Percentiles rank a stretch among this genome's conserved stretches.
Conservation (phyloP, 2,888 invertebrate species). For the Sialis fuliginosa region DNA sequence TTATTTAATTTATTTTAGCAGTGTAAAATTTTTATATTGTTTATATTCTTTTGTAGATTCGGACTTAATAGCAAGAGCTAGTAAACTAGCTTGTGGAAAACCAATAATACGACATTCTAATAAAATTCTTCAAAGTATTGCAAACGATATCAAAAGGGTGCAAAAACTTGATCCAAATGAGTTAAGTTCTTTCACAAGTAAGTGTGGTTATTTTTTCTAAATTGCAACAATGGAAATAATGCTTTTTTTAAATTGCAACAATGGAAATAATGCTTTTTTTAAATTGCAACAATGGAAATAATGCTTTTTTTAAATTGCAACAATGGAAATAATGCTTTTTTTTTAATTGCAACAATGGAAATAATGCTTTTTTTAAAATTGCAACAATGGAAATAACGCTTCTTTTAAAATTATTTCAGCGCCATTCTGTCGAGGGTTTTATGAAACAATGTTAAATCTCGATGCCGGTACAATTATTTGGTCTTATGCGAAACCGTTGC, state of each 20-base stretch:
- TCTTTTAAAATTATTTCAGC: slow-evolving; percentile 20
- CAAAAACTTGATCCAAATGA: slow-evolving; percentile 26
- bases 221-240: neutral
- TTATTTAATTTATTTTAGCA: too few relatives aligned
- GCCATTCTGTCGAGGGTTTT: slow-evolving; percentile 41
- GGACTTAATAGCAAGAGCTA: slow-evolving; percentile 33
- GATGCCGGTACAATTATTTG: slow-evolving; percentile 51
- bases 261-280: too few relatives aligned
- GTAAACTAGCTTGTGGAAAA: slow-evolving; percentile 40
- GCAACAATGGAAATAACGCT: neutral
- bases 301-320: too few relatives aligned
- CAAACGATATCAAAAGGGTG: slow-evolving; percentile 26
- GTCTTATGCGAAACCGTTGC: slow-evolving; percentile 47
- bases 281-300: too few relatives aligned
- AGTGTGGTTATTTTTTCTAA: slow-evolving; percentile 12
- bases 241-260: too few relatives aligned
- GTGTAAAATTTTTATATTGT: too few relatives aligned
- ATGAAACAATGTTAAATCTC: slow-evolving; percentile 36
- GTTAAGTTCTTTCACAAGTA: slow-evolving; percentile 32
- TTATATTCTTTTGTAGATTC: slow-evolving; percentile 18
- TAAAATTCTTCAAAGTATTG: slow-evolving; percentile 27
- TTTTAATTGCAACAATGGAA: too few relatives aligned
- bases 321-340: too few relatives aligned
- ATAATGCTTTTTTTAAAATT: too few relatives aligned
- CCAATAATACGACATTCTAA: slow-evolving; percentile 27